Base-by-base conservation (phyloP, 64 coral and sea anemone species). In the Exaiptasia diaphana region DNA sequence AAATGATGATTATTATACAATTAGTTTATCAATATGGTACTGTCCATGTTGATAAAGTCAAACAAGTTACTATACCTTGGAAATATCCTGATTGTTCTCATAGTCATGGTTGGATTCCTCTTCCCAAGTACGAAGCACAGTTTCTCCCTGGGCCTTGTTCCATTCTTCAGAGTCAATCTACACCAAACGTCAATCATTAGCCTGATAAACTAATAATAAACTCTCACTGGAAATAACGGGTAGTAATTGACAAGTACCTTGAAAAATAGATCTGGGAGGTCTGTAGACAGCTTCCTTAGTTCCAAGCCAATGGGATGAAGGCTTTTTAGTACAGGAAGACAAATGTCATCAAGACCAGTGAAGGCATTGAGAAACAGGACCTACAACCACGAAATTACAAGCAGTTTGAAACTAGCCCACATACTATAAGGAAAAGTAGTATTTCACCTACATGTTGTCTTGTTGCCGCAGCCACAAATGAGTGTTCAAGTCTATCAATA, bases 401-500 rank as follows among this genome's bases (percentile, higher is more conserved):
- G 73, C 9, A 32, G 18, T 15, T 49, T 76, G 5, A 29, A 53
- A n/a, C n/a, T n/a, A n/a, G n/a, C n/a, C n/a, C n/a, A n/a, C n/a
- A n/a, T n/a, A n/a, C n/a, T n/a, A n/a, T n/a, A n/a, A n/a, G n/a
- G n/a, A n/a, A n/a, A n/a, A n/a, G n/a, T n/a, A n/a, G n/a, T n/a
- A n/a, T n/a, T n/a, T n/a, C n/a, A 95, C 91, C 68, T 85, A 99
- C 95, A 73, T 93, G 48, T 59, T 99, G 95, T 60, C 95, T 88
- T 55, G 86, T 88, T 0, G 95, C 90, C 25, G 75, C 75, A 5
- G 95, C 82, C 22, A 99, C 90, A 82, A 85, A 99, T 1, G 95
- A 99, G n/a, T 99, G 85, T 64, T 99, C 95, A 27, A 99, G 67
- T 23, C 82, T 93, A 31, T 92, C 90, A 60, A 99, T 48, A 4